phyloP scores from a whole-genome alignment of 2,113 vertebrate genomes.

The Bungarus multicinctus region DNA sequence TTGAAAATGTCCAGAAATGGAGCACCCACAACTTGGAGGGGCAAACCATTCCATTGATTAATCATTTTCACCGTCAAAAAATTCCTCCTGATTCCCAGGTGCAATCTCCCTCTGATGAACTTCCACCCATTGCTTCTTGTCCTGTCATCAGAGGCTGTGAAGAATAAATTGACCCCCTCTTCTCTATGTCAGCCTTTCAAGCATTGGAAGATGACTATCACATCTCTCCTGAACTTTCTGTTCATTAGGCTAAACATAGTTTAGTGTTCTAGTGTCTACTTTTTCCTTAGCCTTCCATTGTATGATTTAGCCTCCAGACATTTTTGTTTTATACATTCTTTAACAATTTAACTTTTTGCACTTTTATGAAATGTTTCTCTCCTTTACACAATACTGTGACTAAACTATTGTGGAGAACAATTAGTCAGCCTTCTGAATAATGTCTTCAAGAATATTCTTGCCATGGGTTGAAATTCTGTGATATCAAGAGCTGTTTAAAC shows the following conservation, averaged over 20 bases:
- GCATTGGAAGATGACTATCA: not conserved
- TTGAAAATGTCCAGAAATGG: not conserved
- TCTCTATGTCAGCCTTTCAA: not conserved
- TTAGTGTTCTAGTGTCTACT: not conserved
- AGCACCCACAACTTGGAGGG: not conserved
- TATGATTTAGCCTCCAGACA: not conserved
- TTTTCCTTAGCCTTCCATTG: not conserved
- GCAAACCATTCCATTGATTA: not conserved
- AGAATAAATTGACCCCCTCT: not conserved
- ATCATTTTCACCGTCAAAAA: not conserved
- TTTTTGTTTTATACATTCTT: conserved; percentile 12
- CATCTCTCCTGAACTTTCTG: not conserved
- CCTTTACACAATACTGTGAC: not conserved
- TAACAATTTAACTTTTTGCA: not conserved
- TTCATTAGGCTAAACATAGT: not conserved
- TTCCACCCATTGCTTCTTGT: not conserved
- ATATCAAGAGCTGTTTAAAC: conserved; percentile 40
- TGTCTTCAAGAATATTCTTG: conserved; percentile 11
- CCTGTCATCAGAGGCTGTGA: not conserved
- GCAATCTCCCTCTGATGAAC: not conserved
- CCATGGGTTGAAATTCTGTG: not conserved
- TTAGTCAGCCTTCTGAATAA: conserved; percentile 24
- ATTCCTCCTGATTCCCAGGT: not conserved
- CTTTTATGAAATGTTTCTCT: not conserved
- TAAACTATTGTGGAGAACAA: not conserved